A percentile compares a stretch with the other conserved stretches of the same genome.
phyloP scores from a whole-genome alignment of 2,888 invertebrate species.

The Andrena marginata region DNA sequence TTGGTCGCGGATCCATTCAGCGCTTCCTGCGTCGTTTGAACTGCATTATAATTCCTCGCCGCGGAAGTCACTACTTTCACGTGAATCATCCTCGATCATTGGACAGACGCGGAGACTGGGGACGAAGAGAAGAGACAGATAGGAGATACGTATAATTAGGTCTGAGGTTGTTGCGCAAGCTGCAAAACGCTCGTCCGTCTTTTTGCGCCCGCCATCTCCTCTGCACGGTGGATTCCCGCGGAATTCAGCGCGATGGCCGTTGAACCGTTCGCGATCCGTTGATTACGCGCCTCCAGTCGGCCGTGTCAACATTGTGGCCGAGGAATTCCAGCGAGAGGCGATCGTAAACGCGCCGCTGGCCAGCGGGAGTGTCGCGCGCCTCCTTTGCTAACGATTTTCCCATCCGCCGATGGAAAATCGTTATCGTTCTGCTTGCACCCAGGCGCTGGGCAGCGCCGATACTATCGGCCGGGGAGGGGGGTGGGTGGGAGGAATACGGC shows the following conservation, averaged over 20 bases:
- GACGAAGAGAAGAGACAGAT: neutral
- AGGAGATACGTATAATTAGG: slow-evolving; percentile 17
- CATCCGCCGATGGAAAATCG: too few species aligned
- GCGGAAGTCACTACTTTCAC: slow-evolving; percentile 34
- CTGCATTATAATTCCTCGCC: slow-evolving; percentile 36
- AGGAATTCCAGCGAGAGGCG: slow-evolving; percentile 10
- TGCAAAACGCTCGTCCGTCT: slow-evolving; percentile 14
- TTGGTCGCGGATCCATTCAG: neutral
- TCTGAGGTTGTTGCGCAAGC: slow-evolving; percentile 23
- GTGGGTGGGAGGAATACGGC: too few species aligned
- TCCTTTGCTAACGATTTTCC: too few species aligned
- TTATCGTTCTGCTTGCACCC: too few species aligned
- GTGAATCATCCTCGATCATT: slow-evolving; percentile 47
- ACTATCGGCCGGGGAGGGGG: too few species aligned
- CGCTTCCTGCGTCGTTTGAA: slow-evolving; percentile 19
- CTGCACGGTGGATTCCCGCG: slow-evolving; percentile 17
- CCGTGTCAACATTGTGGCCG: neutral
- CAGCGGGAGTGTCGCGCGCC: neutral
- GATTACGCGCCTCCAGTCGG: slow-evolving; percentile 16
- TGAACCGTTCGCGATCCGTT: slow-evolving; percentile 11
- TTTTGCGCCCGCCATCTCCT: neutral
- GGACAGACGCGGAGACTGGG: slow-evolving; percentile 14
- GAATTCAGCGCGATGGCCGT: slow-evolving; percentile 17
- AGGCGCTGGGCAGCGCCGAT: too few species aligned
- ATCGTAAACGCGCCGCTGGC: slow-evolving; percentile 8